These are phyloP conservation scores for Rostratula benghalensis DNA, from an alignment of 2,113 vertebrate genomes.

Conservation along the genomic window DNA sequence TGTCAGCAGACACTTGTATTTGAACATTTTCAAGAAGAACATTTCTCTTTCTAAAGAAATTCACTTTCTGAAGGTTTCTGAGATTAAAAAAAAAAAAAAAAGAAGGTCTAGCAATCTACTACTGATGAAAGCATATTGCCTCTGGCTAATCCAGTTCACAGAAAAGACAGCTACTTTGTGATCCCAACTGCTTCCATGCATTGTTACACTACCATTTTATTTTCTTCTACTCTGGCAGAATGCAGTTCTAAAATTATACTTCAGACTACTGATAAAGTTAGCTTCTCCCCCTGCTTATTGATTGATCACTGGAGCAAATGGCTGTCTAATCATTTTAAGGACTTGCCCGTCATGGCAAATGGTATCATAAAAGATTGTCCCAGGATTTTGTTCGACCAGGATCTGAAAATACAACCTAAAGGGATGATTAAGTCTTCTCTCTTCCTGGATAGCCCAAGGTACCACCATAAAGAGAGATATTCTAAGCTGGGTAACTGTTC, in stretches of 20 bases:
- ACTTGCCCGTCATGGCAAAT: neutral
- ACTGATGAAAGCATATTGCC: constrained; percentile 19
- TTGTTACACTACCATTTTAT: neutral
- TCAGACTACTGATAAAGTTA: neutral
- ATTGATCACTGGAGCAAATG: neutral
- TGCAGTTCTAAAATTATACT: neutral
- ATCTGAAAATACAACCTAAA: neutral
- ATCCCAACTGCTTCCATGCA: neutral
- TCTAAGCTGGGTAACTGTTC: neutral
- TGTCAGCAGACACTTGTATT: neutral
- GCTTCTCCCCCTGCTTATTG: neutral
- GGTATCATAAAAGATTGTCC: neutral
- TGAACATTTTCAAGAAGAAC: neutral
- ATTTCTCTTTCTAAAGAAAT: neutral
- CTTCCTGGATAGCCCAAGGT: neutral
- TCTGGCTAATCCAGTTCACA: constrained; percentile 29
- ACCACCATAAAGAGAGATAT: neutral
- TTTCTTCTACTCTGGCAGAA: neutral
- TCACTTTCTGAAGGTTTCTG: neutral
- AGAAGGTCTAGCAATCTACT: neutral
- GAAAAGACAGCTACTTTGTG: neutral
- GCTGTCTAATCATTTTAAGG: neutral
- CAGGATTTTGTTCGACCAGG: neutral
- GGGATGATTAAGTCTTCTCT: neutral
- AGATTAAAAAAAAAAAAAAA: neutral